phyloP scores from a whole-genome alignment of 2,888 invertebrate species.

The Hydrotaea diabolus region DNA sequence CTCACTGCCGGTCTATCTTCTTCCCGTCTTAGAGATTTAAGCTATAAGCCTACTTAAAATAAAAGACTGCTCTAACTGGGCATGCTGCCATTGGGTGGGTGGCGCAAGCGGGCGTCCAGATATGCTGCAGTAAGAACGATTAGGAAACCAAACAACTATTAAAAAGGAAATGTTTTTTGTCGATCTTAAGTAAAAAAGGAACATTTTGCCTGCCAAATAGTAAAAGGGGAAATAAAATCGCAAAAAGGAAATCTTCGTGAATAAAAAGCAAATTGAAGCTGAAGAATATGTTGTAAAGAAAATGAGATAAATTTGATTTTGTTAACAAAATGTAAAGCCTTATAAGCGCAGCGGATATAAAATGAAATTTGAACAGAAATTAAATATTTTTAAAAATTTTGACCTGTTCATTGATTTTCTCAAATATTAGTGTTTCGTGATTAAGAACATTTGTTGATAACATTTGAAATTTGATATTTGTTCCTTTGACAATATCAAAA shows the following conservation, averaged over 20 bases:
- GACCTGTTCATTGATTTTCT: too few species aligned
- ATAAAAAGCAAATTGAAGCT: not conserved
- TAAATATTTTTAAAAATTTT: too few species aligned
- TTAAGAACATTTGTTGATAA: too few species aligned
- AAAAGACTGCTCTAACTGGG: constrained; percentile 40
- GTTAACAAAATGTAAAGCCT: constrained; percentile 40
- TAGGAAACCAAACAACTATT: constrained; percentile 65
- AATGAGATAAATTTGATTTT: constrained; percentile 37
- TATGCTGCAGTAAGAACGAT: constrained; percentile 47
- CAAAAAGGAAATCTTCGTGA: constrained; percentile 50
- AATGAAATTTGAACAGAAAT: not conserved
- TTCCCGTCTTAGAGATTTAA: constrained; percentile 48
- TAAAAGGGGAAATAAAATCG: constrained; percentile 35
- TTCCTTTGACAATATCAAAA: too few species aligned
- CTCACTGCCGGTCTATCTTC: too few species aligned
- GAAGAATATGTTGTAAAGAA: not conserved
- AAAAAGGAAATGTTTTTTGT: constrained; percentile 51
- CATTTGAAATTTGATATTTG: too few species aligned
- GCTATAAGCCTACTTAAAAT: constrained; percentile 69
- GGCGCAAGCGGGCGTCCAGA: not conserved
- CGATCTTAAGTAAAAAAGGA: constrained; percentile 40
- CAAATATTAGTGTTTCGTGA: too few species aligned
- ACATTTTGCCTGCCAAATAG: constrained; percentile 32
- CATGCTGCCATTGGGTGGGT: not conserved
- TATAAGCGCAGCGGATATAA: not conserved